Evolutionary conservation across 2,888 invertebrate species (phyloP).

Genomic region (Aproaerema taeniolella): DNA sequence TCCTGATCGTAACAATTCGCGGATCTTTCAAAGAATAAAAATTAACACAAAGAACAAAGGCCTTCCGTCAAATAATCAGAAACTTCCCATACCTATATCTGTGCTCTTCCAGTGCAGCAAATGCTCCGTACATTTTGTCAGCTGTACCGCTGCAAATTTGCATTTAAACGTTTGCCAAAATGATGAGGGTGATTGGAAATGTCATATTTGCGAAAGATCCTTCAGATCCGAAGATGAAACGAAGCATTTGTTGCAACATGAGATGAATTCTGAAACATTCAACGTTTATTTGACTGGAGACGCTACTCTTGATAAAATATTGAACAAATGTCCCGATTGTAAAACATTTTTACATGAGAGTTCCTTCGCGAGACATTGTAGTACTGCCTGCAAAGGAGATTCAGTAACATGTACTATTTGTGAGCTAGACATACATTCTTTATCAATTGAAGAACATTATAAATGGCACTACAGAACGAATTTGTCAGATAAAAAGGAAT

Average conservation of each 20-base stretch:
- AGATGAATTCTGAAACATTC: constrained; percentile 20
- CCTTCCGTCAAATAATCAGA: too few species aligned
- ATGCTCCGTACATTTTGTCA: constrained; percentile 32
- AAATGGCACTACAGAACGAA: constrained; percentile 21
- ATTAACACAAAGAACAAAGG: too few species aligned
- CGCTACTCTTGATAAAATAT: constrained; percentile 24
- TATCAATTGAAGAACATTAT: constrained; percentile 19
- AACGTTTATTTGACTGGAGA: constrained; percentile 27
- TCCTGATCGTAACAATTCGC: too few species aligned
- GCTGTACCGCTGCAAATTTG: constrained; percentile 17
- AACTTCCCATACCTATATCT: too few species aligned
- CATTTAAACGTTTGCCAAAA: constrained; percentile 21
- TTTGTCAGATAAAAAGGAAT: constrained; percentile 13
- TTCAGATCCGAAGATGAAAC: constrained; percentile 27
- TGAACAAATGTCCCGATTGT: constrained; percentile 38
- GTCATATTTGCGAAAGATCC: constrained; percentile 30
- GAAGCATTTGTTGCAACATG: constrained; percentile 31
- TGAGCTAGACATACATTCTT: constrained; percentile 11
- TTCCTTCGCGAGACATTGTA: constrained; percentile 27
- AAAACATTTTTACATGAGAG: constrained; percentile 32
- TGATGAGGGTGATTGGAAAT: constrained; percentile 18
- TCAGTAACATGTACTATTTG: constrained; percentile 24
- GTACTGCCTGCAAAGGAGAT: constrained; percentile 16
- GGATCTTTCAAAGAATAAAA: too few species aligned
- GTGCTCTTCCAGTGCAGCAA: constrained; percentile 32